Evolutionary conservation across 1,140 invertebrate genomes (phyloP).

Genomic region (Zaprionus tsacasi): DNA sequence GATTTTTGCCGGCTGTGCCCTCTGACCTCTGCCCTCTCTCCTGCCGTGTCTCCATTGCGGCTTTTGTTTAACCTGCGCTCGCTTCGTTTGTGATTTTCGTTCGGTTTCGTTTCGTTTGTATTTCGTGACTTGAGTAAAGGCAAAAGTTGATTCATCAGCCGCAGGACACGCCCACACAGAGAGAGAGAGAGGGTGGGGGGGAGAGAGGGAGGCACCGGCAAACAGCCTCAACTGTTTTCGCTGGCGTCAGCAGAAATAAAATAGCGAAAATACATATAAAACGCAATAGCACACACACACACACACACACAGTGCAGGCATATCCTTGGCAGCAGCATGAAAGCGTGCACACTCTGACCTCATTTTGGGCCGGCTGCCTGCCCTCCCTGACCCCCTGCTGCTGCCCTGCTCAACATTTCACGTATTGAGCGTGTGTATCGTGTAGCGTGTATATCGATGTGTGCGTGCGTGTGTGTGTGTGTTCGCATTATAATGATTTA

Average conservation of each 20-base stretch:
- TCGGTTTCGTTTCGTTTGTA: slow-evolving; percentile 70
- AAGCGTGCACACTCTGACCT: slow-evolving; percentile 72
- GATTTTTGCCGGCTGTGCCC: slow-evolving; percentile 45
- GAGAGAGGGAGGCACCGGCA: neutral
- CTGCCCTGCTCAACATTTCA: neutral
- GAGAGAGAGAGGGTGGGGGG: neutral
- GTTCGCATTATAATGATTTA: slow-evolving; percentile 60
- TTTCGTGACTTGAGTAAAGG: slow-evolving; percentile 80
- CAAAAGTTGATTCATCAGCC: slow-evolving; percentile 82
- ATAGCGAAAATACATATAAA: slow-evolving; percentile 74
- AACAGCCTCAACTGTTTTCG: slow-evolving; percentile 37
- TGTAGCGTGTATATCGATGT: neutral
- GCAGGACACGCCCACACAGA: slow-evolving; percentile 58
- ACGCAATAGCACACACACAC: slow-evolving; percentile 49
- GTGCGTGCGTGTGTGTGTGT: slow-evolving; percentile 43
- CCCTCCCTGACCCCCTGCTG: slow-evolving; percentile 7
- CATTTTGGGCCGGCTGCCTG: slow-evolving; percentile 61
- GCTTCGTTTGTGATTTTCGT: slow-evolving; percentile 40
- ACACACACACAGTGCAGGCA: neutral
- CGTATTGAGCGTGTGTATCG: slow-evolving; percentile 32
- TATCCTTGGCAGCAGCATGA: slow-evolving; percentile 62
- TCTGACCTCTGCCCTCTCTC: neutral
- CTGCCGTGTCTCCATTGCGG: slow-evolving; percentile 19
- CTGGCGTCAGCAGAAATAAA: slow-evolving; percentile 76
- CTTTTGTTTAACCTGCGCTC: neutral